Percentiles rank a stretch among this genome's conserved stretches.
Conservation (phyloP, 1,140 invertebrate species). For the Parapsyche elsis region DNA sequence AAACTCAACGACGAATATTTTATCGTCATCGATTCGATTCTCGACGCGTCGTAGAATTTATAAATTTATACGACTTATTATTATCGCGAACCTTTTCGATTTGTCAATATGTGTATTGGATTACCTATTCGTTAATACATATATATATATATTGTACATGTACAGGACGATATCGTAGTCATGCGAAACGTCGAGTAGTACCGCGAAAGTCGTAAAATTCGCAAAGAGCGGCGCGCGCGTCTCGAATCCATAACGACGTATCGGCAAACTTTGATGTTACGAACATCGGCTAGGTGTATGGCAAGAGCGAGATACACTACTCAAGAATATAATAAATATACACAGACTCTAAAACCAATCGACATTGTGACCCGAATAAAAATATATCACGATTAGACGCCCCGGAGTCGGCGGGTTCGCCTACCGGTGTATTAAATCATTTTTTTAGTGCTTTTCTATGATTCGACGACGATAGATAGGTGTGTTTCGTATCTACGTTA, state of each 20-base stretch:
- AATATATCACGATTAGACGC: conserved; percentile 15
- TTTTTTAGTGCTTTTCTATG: neutral
- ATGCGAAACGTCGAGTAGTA: too few relatives aligned
- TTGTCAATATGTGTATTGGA: neutral
- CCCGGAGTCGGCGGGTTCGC: too few relatives aligned
- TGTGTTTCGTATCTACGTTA: too few relatives aligned
- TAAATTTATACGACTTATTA: neutral
- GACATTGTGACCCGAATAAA: conserved; percentile 48
- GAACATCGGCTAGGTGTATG: too few relatives aligned
- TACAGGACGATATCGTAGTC: neutral
- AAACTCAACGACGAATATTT: too few relatives aligned
- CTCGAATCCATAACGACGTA: neutral
- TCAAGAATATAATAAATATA: neutral
- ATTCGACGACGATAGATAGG: too few relatives aligned
- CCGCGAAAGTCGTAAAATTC: neutral
- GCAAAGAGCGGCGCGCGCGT: neutral
- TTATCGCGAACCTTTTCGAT: neutral
- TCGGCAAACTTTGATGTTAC: too few relatives aligned
- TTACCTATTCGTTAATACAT: neutral
- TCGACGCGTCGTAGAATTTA: too few relatives aligned
- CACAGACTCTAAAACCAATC: conserved; percentile 35
- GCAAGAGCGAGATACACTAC: too few relatives aligned
- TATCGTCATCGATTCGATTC: too few relatives aligned
- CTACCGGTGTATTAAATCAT: too few relatives aligned
- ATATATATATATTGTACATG: neutral